phyloP scores from a whole-genome alignment of 2,113 vertebrate genomes.

The Eira barbara region DNA sequence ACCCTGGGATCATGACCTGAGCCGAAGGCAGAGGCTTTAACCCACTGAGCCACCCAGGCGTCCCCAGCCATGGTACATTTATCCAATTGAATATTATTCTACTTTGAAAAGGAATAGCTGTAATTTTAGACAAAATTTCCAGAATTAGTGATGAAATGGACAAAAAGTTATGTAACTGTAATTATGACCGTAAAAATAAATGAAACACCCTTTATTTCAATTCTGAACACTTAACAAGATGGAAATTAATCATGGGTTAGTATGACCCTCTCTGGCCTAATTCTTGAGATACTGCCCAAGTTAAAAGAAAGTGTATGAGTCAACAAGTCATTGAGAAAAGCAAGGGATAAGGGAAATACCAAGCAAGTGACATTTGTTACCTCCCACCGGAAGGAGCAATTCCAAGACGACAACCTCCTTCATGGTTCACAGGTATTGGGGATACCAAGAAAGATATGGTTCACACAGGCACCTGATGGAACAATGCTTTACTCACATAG shows the following conservation, averaged over 20 bases:
- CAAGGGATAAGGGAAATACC: rapidly evolving
- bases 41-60: too few relatives aligned
- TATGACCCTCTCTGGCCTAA: neutral
- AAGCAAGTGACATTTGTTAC: neutral
- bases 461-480: neutral
- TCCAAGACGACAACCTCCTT: neutral
- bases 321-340: neutral
- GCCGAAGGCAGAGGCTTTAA: too few relatives aligned
- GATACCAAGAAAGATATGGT: neutral
- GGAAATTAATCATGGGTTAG: neutral
- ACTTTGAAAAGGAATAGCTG: neutral
- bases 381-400: neutral
- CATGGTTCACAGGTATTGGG: neutral
- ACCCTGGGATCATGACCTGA: too few relatives aligned
- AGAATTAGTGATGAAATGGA: neutral
- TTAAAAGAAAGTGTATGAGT: neutral
- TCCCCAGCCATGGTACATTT: neutral
- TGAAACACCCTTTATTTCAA: neutral
- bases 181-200: neutral
- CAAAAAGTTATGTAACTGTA: neutral
- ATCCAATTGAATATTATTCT: neutral
- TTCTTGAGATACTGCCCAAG: neutral
- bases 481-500: neutral
- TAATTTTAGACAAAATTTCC: neutral
- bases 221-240: neutral